phyloP scores from a whole-genome alignment of 2,888 invertebrate genomes.

The Anorthoa munda region DNA sequence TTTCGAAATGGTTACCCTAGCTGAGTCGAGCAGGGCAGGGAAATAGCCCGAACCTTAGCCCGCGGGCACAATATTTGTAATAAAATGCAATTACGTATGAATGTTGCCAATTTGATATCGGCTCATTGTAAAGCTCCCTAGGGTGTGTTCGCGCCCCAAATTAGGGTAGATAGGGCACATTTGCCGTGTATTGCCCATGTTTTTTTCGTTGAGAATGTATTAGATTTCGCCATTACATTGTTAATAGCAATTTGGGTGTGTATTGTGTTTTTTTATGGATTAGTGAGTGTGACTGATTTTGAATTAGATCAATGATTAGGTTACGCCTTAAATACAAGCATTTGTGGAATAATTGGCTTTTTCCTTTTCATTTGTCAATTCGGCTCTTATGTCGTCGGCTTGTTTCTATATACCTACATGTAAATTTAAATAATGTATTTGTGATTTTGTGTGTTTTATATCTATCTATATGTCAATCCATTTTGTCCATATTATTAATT shows the following conservation, averaged over 20 bases:
- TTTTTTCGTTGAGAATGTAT: conserved; percentile 59
- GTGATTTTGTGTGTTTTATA: too few species aligned
- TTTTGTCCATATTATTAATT: too few species aligned
- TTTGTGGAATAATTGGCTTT: conserved; percentile 5
- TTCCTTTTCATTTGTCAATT: neutral
- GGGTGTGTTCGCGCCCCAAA: conserved; percentile 73
- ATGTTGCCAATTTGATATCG: conserved; percentile 83
- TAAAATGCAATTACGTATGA: conserved; percentile 79
- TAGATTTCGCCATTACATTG: conserved; percentile 58
- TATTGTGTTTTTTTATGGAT: conserved; percentile 41
- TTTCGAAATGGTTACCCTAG: neutral
- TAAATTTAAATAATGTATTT: too few species aligned
- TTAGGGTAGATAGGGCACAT: conserved; percentile 59
- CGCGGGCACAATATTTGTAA: conserved; percentile 69
- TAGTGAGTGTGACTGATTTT: conserved; percentile 52
- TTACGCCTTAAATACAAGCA: conserved; percentile 8
- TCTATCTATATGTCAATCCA: too few species aligned
- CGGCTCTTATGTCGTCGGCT: too few species aligned
- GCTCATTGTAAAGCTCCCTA: conserved; percentile 75
- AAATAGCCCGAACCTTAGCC: conserved; percentile 50
- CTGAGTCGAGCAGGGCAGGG: conserved; percentile 55
- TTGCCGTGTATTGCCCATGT: conserved; percentile 52
- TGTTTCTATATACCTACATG: too few species aligned
- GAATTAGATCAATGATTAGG: conserved; percentile 38
- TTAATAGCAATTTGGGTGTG: conserved; percentile 47